Conservation (phyloP, 2,888 invertebrate genomes). For the Hirtodrosophila cameraria region DNA sequence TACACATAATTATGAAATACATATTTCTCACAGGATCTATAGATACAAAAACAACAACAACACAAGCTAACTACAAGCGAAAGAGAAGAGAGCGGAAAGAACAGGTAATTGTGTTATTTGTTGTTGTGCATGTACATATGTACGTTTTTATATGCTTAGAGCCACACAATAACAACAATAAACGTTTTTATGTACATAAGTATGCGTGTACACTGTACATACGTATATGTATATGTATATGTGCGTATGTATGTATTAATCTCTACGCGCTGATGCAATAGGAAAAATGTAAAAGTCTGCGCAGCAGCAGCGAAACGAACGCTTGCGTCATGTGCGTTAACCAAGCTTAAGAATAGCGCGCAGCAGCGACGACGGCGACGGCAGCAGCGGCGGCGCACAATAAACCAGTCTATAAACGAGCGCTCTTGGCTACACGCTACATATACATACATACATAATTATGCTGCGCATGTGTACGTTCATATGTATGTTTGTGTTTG, state of each 20-base stretch:
- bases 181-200: constrained; percentile 11
- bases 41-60: neutral
- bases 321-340: constrained; percentile 77
- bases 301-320: constrained; percentile 39
- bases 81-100: constrained; percentile 10
- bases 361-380: constrained; percentile 21
- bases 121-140: constrained; percentile 34
- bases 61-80: constrained; percentile 7
- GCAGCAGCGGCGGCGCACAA: constrained; percentile 41
- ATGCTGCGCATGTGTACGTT: constrained; percentile 30
- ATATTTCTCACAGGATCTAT: too few relatives aligned
- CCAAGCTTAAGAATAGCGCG: constrained; percentile 52
- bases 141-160: constrained; percentile 52
- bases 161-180: constrained; percentile 37
- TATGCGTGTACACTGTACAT: neutral
- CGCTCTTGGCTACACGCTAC: constrained; percentile 55
- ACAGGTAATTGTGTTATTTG: constrained; percentile 41
- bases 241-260: constrained; percentile 2
- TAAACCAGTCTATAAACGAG: constrained; percentile 72
- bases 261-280: constrained; percentile 66
- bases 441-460: constrained; percentile 40
- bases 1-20: too few relatives aligned
- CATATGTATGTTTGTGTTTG: constrained; percentile 7
- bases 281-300: constrained; percentile 73
- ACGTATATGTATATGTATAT: neutral